Conservation (phyloP, 23 tunicate species). For the Ascidia mentula region DNA sequence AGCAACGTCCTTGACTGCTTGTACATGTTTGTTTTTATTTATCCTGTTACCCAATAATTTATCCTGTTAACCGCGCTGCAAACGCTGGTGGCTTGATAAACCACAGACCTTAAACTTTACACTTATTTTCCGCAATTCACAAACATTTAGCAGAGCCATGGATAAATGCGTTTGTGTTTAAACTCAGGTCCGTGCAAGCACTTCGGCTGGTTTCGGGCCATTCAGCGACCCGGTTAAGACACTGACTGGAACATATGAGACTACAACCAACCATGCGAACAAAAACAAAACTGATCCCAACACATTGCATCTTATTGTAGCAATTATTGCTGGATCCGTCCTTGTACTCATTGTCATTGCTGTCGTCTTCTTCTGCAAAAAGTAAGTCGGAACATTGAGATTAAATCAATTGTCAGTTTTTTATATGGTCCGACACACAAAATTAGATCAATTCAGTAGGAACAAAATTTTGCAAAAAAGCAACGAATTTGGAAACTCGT, state of each 20-base stretch:
- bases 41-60: too few relatives aligned
- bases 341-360: constrained; percentile 11
- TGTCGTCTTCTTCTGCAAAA: constrained; percentile 10
- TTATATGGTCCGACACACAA: too few relatives aligned
- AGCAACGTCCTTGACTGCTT: too few relatives aligned
- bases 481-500: too few relatives aligned
- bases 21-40: too few relatives aligned
- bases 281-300: not conserved
- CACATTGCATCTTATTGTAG: constrained; percentile 13
- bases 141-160: not conserved
- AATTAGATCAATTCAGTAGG: too few relatives aligned
- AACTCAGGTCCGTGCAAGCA: constrained; percentile 85
- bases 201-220: constrained; percentile 81
- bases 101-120: too few relatives aligned
- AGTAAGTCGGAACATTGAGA: too few relatives aligned
- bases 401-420: too few relatives aligned
- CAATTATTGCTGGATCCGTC: constrained; percentile 13
- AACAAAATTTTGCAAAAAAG: too few relatives aligned
- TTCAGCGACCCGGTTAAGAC: constrained; percentile 43
- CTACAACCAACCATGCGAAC: constrained; percentile 12
- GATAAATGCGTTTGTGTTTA: not conserved
- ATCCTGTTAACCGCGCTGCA: too few relatives aligned
- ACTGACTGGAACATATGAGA: constrained; percentile 14
- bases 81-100: too few relatives aligned
- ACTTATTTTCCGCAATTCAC: constrained; percentile 4